These are phyloP conservation scores for Cerceris rybyensis DNA, from an alignment of 2,888 invertebrate genomes.

Conservation along the genomic window DNA sequence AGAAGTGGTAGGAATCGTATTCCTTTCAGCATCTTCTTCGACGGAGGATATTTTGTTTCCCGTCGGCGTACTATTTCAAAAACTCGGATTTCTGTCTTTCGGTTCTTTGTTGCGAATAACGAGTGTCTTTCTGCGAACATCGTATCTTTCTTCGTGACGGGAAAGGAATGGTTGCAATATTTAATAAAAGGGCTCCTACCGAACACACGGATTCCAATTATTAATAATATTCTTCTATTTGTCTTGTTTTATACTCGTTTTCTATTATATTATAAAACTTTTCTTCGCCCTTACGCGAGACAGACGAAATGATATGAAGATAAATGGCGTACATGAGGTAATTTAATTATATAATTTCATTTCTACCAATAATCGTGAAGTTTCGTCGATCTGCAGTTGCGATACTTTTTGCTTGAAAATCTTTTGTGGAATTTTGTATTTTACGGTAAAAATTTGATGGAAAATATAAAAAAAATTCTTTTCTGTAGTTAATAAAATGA, in stretches of 20 bases:
- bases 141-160: background rate
- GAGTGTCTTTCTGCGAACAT: background rate
- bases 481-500: background rate
- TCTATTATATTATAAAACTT: too few relatives aligned
- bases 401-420: too few relatives aligned
- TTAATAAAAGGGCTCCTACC: background rate
- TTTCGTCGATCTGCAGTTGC: too few relatives aligned
- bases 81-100: conserved; percentile 22
- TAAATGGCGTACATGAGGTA: too few relatives aligned
- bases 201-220: background rate
- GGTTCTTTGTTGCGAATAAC: conserved; percentile 4
- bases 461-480: background rate
- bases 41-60: conserved; percentile 20
- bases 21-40: conserved; percentile 19
- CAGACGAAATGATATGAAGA: too few relatives aligned
- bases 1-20: conserved; percentile 18
- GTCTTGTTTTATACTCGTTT: too few relatives aligned
- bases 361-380: too few relatives aligned
- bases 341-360: too few relatives aligned
- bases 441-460: background rate
- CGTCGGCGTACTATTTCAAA: conserved; percentile 16
- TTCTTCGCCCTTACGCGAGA: too few relatives aligned
- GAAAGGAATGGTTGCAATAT: background rate
- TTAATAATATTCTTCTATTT: too few relatives aligned
- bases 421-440: too few relatives aligned